A percentile compares a stretch with the other conserved stretches of the same genome.
Conservation (phyloP, 2,888 invertebrate species). For the Ennomos quercinarius region DNA sequence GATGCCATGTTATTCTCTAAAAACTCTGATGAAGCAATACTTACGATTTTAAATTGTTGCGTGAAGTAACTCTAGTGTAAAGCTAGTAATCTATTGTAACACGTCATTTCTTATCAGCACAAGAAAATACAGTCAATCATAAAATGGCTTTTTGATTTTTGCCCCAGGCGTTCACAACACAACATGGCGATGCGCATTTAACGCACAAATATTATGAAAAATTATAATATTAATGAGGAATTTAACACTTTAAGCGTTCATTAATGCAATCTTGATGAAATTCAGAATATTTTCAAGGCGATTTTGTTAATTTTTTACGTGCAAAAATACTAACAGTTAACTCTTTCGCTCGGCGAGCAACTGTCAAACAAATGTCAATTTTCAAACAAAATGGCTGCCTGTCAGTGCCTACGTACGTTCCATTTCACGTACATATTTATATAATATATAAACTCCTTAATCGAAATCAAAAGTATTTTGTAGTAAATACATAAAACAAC, state of each 20-base stretch:
- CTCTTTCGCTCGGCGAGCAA: too few relatives aligned
- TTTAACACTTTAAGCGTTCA: background rate
- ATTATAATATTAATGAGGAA: constrained; percentile 5
- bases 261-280: background rate
- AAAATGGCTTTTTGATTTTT: constrained; percentile 58
- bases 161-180: constrained; percentile 42
- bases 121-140: constrained; percentile 42
- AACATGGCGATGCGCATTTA: constrained; percentile 25
- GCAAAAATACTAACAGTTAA: too few relatives aligned
- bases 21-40: constrained; percentile 3
- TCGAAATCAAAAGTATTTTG: too few relatives aligned
- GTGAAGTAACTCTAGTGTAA: constrained; percentile 8
- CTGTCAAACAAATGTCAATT: constrained; percentile 2
- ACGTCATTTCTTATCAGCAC: constrained; percentile 35
- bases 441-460: too few relatives aligned
- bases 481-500: too few relatives aligned
- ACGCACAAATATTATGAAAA: constrained; percentile 4
- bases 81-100: constrained; percentile 7
- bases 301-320: constrained; percentile 1
- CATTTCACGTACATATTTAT: background rate
- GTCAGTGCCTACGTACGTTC: constrained; percentile 14
- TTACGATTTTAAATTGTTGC: constrained; percentile 37
- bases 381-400: constrained; percentile 1
- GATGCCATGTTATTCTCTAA: background rate
- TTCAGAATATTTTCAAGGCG: constrained; percentile 1